Evolutionary conservation across 1,140 invertebrate species (phyloP).

Genomic region (Episyrphus balteatus): DNA sequence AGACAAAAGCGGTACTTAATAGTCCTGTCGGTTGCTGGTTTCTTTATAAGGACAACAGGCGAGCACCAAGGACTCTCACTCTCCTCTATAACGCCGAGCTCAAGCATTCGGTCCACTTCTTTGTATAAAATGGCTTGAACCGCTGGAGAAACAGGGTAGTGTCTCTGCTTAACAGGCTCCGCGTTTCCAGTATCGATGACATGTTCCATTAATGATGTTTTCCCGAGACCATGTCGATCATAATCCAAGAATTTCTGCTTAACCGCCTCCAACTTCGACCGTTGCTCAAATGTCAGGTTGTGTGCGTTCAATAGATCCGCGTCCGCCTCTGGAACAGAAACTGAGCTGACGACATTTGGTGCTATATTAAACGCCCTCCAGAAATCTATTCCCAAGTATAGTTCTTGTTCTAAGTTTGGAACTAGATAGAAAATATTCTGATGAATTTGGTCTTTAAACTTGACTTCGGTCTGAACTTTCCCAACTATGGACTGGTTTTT

Average conservation of each 20-base stretch:
- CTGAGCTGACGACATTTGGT: too few relatives aligned
- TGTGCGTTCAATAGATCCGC: too few relatives aligned
- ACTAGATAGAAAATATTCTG: background rate
- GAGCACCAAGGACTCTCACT: too few relatives aligned
- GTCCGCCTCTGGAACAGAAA: too few relatives aligned
- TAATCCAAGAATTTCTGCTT: too few relatives aligned
- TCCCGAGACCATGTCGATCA: background rate
- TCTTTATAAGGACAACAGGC: too few relatives aligned
- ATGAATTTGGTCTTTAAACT: background rate
- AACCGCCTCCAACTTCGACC: background rate
- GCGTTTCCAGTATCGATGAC: too few relatives aligned
- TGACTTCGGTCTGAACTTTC: background rate
- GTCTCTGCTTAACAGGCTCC: too few relatives aligned
- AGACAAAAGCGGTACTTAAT: too few relatives aligned
- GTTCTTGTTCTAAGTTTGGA: background rate
- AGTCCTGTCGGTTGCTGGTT: background rate
- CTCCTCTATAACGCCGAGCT: too few relatives aligned
- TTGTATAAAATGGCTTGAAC: background rate
- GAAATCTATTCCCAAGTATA: background rate
- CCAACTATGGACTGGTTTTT: background rate
- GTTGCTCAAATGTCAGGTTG: too few relatives aligned
- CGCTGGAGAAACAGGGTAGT: background rate
- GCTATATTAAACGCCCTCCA: background rate
- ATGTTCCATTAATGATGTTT: background rate
- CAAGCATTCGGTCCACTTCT: too few relatives aligned